Conservation (phyloP, 2,113 vertebrate species). For the Plestiodon gilberti region DNA sequence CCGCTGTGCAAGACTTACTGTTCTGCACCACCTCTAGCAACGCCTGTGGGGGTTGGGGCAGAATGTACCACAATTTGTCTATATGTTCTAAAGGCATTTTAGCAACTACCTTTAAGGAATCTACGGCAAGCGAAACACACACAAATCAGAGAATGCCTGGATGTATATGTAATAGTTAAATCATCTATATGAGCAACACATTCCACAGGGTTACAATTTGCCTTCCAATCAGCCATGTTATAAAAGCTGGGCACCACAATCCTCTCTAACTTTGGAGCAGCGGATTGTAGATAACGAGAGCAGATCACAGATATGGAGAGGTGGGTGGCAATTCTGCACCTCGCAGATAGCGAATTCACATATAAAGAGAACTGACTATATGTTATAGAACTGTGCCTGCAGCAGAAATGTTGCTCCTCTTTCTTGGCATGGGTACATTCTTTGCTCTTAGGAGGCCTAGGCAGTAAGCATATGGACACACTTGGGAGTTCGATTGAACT, state of each 20-base stretch:
- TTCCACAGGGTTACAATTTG: conserved; percentile 7
- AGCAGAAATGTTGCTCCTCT: not conserved
- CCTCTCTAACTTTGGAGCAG: no score
- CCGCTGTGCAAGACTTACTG: no score
- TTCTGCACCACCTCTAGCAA: no score
- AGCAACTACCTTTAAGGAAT: not conserved
- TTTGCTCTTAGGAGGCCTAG: not conserved
- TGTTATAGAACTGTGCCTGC: not conserved
- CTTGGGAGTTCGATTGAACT: not conserved
- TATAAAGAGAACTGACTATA: not conserved
- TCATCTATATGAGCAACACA: conserved; percentile 5
- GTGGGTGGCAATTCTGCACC: no score
- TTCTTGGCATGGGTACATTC: not conserved
- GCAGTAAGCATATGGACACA: not conserved
- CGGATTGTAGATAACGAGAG: no score
- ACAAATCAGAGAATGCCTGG: not conserved
- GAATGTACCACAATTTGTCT: not conserved
- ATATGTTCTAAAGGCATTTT: not conserved
- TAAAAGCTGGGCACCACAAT: no score
- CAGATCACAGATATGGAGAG: no score
- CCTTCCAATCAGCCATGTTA: not conserved
- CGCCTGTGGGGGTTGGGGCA: no score
- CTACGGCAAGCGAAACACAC: not conserved
- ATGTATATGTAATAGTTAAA: conserved; percentile 2
- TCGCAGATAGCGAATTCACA: no score